A percentile compares a stretch with the other conserved stretches of the same genome.
These are phyloP conservation scores for Caerostris extrusa DNA, from an alignment of 1,140 invertebrate genomes.

Conservation along the genomic window DNA sequence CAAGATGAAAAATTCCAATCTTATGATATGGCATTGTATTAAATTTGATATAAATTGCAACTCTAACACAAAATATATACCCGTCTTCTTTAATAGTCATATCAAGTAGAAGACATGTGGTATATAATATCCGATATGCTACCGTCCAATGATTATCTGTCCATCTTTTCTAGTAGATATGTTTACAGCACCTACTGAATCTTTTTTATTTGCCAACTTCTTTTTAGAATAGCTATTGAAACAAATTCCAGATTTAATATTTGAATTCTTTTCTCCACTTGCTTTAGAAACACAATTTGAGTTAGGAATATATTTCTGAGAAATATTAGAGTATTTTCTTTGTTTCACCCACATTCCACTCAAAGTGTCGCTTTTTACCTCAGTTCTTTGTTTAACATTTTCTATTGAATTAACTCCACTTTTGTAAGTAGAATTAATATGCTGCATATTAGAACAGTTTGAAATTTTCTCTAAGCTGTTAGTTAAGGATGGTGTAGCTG, in stretches of 20 bases:
- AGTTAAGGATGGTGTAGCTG: not conserved
- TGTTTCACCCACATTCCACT: slow-evolving; percentile 59
- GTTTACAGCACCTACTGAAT: slow-evolving; percentile 12
- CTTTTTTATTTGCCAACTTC: slow-evolving; percentile 42
- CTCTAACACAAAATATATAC: not conserved
- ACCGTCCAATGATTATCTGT: slow-evolving; percentile 61
- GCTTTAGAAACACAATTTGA: not conserved
- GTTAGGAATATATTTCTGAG: slow-evolving; percentile 32
- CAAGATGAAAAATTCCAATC: not conserved
- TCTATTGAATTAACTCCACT: not conserved
- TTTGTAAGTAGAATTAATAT: not conserved
- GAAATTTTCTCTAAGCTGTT: not conserved
- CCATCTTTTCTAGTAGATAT: slow-evolving; percentile 60
- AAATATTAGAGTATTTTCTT: slow-evolving; percentile 47
- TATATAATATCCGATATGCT: slow-evolving; percentile 46
- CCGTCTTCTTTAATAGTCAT: slow-evolving; percentile 1
- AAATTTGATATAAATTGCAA: not conserved
- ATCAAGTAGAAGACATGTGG: slow-evolving; percentile 36
- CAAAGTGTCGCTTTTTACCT: not conserved
- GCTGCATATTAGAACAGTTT: slow-evolving; percentile 3
- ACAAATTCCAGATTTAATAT: not conserved
- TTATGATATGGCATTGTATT: not conserved
- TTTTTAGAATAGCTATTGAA: slow-evolving; percentile 23
- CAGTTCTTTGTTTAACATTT: slow-evolving; percentile 7
- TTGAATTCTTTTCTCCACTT: slow-evolving; percentile 51